Evolutionary conservation across 2,888 invertebrate genomes (phyloP), one percentile per base, ranked within the genome.

Genomic region (Drosophila lacicola): DNA sequence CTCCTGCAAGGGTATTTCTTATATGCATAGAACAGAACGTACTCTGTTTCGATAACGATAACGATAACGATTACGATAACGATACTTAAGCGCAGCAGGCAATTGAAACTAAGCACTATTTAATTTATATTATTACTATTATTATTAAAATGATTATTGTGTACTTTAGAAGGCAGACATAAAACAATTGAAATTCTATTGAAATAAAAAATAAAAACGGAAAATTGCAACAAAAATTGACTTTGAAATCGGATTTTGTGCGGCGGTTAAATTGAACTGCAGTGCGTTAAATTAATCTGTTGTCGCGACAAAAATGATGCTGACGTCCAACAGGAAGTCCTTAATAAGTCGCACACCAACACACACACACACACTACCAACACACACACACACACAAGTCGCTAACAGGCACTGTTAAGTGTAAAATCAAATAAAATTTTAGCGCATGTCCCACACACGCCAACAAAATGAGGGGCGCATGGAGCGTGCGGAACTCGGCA

Each of bases 371-470:
- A 46, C 13, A n/a, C n/a, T n/a, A 51, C 21, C 55, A 50, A 8
- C 34, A 9, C 17, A 10, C 39, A 56, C 25, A 17, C 54, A 21
- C 45, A 42, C 21, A 14, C 37, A 63, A 70, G 69, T 25, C 55
- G 73, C 73, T 73, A 78, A 76, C 76, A 70, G 78, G 58, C 71
- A 74, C 68, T 71, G 70, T 57, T 69, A 82, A 83, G 82, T 81
- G 86, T 82, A 87, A 85, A 83, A 85, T 89, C 80, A 83, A 87
- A 90, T 88, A 63, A 78, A 80, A 75, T 78, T 78, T 77, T 71
- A 71, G 87, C 85, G 87, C 89, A 88, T 87, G 88, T 82, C 85
- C 69, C 85, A 83, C 85, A 80, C 87, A 85, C 83, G 87, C 81
- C 83, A 80, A 62, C 76, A 56, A 60, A 37, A 45, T 25, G 64